Base-by-base conservation (phyloP, 2,797 vertebrate genomes). In the Notoglanidium macrostoma region DNA sequence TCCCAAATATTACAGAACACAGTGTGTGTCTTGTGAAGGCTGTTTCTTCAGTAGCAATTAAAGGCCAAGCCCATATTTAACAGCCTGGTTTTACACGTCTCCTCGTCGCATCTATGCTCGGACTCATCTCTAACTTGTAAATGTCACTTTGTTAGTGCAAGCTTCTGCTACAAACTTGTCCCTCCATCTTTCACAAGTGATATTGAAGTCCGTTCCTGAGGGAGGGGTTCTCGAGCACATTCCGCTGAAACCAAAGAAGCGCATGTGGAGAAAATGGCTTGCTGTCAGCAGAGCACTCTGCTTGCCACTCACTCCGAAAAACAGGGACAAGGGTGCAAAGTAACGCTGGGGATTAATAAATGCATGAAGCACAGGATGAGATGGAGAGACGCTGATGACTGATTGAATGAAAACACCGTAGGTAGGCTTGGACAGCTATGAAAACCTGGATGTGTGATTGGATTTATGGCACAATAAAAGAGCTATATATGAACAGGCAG, bases 211-310 rank as follows among this genome's bases (percentile, higher is more conserved):
- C 70, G 51, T 49, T 72, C 57, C 23, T 7, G 67, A 55, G 68
- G 51, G 74, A 59, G 44, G 65, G 73, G 84, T 86, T 68, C 83
- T 90, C 88, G 23, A 65, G 40, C 51, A 63, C 85, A 89, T 92
- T 90, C 90, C 86, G 77, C 72, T 88, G 87, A 90, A 91, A 89
- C 76, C 73, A 72, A 90, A 92, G 88, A 90, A 35, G 44, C 63
- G 17, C 68, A 35, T 82, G 84, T 68, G 0, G 12, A 5, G 0
- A 26, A 87, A 88, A 44, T 0, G 0, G 82, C 89, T 87, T 72
- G 35, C 67, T 90, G 83, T 90, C 91, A 76, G 87, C 86, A 79
- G 40, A 2, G 35, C 68, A 2, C 83, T 89, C 46, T 4, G 32
- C 29, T 82, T 59, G 0, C 87, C 90, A 90, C 88, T 90, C 84